Evolutionary conservation across 92 coral and sea anemone species (phyloP).

Genomic region (Zoanthus solanderi): DNA sequence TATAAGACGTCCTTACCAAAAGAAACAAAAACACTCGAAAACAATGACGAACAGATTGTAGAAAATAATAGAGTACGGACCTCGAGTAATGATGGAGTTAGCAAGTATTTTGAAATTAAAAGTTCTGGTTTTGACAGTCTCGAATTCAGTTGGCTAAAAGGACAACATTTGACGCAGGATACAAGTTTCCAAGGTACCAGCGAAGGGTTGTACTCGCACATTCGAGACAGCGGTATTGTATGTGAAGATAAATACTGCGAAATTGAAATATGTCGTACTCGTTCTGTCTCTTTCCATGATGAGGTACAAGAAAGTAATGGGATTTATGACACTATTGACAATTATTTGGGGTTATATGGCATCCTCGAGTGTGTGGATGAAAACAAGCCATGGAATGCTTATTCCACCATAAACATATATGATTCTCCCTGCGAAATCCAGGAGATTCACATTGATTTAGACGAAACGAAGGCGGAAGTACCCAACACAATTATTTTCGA

Average conservation of each 20-base stretch:
- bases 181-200: background rate
- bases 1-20: background rate
- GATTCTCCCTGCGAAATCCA: constrained; percentile 28
- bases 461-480: background rate
- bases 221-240: constrained; percentile 42
- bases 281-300: background rate
- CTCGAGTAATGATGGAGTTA: background rate
- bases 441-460: background rate
- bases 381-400: background rate
- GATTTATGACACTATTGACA: constrained; percentile 22
- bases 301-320: constrained; percentile 1
- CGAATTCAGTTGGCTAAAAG: background rate
- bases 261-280: background rate
- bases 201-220: background rate
- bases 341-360: background rate
- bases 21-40: background rate
- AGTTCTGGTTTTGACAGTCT: background rate
- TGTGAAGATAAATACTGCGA: constrained; percentile 23
- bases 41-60: background rate
- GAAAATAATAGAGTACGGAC: background rate
- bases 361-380: background rate
- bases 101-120: background rate
- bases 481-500: background rate
- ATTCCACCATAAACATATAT: constrained; percentile 15
- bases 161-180: background rate